Base-by-base conservation (phyloP, 2,797 vertebrate species). In the Pipistrellus nathusii region DNA sequence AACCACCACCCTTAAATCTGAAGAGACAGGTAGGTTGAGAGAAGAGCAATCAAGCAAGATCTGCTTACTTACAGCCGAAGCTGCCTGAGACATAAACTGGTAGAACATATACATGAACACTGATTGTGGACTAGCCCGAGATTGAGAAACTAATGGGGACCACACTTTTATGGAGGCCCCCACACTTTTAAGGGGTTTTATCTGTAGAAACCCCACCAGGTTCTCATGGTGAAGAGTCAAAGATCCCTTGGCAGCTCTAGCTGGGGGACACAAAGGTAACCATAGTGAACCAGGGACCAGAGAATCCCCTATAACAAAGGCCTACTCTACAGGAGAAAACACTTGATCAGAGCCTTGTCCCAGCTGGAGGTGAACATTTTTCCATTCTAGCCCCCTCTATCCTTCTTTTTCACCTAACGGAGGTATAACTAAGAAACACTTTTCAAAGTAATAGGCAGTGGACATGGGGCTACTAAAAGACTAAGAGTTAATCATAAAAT, bases 1-100 rank as follows among this genome's bases (percentile, higher is more conserved):
- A 66, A 68, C 11, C 30, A 35, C 8, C 21, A 66, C 2, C 35
- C n/a, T 68, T 85, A 75, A 59, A 48, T 92, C 51, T 48, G 17
- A 30, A 84, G 59, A 75, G 44, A 91, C 20, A 78, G n/a, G 12
- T 53, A 8, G 21, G 75, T 91, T 20, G 6, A 59, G 51, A 68
- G 38, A 75, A 44, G 59, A 77, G 38, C 12, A 90, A n/a, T 78
- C n/a, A 78, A 62, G 83, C n/a, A 78, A 62, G 83, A 85, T 78
- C 38, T 77, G n/a, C 23, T 92, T 78, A 35, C 41, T n/a, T 71
- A 11, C 51, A 38, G n/a, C 6, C 41, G 27, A 91, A 57, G 21
- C 21, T n/a, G 15, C 12, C 57, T 69, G 35, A 90, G 46, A 75
- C 30, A 44, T 44, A 87, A 86, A 35, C 44, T 64, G 44, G 21